These are phyloP conservation scores for Drosophila murphyi DNA, from an alignment of 1,140 invertebrate genomes.

Conservation along the genomic window DNA sequence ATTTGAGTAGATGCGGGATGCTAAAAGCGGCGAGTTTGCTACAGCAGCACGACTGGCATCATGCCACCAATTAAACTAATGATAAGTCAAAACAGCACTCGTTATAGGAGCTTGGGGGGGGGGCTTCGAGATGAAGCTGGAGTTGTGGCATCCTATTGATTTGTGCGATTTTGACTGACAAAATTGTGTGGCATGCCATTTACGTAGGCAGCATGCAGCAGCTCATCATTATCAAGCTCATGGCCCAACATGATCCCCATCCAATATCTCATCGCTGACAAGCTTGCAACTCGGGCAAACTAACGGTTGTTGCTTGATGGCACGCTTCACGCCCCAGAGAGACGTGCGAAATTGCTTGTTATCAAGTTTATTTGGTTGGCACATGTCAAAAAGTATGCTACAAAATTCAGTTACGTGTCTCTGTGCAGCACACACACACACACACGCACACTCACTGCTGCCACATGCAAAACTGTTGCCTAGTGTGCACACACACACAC, in stretches of 20 bases:
- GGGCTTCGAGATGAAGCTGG: not conserved
- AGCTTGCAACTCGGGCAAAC: conserved; percentile 33
- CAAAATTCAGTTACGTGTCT: conserved; percentile 41
- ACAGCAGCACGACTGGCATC: conserved; percentile 52
- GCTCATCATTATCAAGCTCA: conserved; percentile 37
- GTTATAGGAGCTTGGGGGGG: not conserved
- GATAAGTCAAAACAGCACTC: conserved; percentile 77
- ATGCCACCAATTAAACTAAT: conserved; percentile 83
- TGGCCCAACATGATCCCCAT: not conserved
- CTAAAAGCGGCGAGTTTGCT: not conserved
- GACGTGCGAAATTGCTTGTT: conserved; percentile 83
- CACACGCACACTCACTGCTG: conserved; percentile 2
- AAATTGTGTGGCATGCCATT: conserved; percentile 29
- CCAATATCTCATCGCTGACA: conserved; percentile 22
- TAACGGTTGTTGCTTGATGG: conserved; percentile 36
- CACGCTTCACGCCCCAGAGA: conserved; percentile 64
- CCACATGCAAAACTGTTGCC: conserved; percentile 55
- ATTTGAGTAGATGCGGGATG: conserved; percentile 1
- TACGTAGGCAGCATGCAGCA: conserved; percentile 3
- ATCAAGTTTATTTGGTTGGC: conserved; percentile 81
- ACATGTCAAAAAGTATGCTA: conserved; percentile 79
- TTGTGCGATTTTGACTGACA: conserved; percentile 20
- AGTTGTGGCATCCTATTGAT: conserved; percentile 19
- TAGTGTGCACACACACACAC: conserved; percentile 4
- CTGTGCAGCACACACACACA: conserved; percentile 5